Conservation (phyloP, 2,113 vertebrate species). For the Agapornis roseicollis region DNA sequence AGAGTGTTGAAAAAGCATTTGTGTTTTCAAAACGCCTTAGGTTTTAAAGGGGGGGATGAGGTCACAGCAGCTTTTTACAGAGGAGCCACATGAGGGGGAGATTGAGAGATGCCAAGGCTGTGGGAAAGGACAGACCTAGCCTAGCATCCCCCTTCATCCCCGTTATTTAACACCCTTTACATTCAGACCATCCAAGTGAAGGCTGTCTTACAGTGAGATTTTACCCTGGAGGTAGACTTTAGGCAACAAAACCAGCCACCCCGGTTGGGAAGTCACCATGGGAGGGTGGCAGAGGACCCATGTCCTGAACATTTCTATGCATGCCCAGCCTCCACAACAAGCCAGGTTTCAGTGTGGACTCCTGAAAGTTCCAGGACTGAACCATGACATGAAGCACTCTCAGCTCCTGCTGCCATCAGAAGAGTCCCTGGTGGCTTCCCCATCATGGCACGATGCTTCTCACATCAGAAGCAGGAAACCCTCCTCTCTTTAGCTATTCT, state of each 20-base stretch:
- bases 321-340: neutral
- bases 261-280: accelerated
- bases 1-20: neutral
- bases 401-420: neutral
- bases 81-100: neutral
- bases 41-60: neutral
- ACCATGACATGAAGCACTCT: accelerated
- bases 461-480: neutral
- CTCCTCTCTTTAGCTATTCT: neutral
- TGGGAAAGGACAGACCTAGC: neutral
- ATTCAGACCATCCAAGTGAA: neutral
- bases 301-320: accelerated
- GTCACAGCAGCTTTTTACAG: neutral
- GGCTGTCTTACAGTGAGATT: accelerated
- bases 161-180: neutral
- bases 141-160: neutral
- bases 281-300: neutral
- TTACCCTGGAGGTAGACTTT: neutral
- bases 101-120: neutral
- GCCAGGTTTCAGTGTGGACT: accelerated
- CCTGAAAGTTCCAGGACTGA: neutral
- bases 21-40: neutral
- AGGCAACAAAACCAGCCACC: neutral
- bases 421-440: neutral
- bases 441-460: neutral